Conservation (phyloP, 2,113 vertebrate genomes). For the Antennarius striatus region DNA sequence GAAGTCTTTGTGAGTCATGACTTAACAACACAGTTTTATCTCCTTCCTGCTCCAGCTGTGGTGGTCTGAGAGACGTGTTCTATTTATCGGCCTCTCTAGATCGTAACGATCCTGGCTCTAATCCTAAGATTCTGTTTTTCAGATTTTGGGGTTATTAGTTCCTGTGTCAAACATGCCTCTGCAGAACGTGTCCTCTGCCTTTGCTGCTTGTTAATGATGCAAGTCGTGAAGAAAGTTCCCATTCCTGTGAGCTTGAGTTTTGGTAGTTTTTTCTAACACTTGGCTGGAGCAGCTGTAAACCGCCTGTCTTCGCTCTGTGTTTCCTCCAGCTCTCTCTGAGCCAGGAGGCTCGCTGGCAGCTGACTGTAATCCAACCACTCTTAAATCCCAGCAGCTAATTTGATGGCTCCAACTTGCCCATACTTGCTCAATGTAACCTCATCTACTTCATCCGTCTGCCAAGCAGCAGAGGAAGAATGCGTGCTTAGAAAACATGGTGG, state of each 20-base stretch:
- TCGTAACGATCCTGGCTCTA: too few species aligned
- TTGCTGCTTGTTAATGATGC: neutral
- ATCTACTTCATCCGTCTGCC: slow-evolving; percentile 30
- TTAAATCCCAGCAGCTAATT: slow-evolving; percentile 54
- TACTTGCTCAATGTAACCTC: slow-evolving; percentile 52
- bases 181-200: too few species aligned
- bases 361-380: slow-evolving; percentile 43
- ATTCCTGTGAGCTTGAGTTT: slow-evolving; percentile 2
- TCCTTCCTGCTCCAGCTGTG: too few species aligned
- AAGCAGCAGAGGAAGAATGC: slow-evolving; percentile 49
- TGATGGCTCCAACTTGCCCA: slow-evolving; percentile 46
- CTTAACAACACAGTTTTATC: too few species aligned
- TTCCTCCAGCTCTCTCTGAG: slow-evolving; percentile 30
- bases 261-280: neutral
- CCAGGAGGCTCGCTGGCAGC: slow-evolving; percentile 35
- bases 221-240: neutral
- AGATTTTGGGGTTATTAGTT: too few species aligned
- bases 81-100: too few species aligned
- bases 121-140: too few species aligned
- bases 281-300: slow-evolving; percentile 32
- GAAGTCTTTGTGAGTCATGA: too few species aligned
- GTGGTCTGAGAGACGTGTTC: too few species aligned
- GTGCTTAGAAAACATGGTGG: slow-evolving; percentile 23
- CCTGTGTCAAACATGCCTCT: too few species aligned
- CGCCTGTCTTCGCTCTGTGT: slow-evolving; percentile 6